A percentile compares a stretch with the other conserved stretches of the same genome.
Evolutionary conservation across 2,113 vertebrate species (phyloP).

Genomic region (Urocolius indicus): DNA sequence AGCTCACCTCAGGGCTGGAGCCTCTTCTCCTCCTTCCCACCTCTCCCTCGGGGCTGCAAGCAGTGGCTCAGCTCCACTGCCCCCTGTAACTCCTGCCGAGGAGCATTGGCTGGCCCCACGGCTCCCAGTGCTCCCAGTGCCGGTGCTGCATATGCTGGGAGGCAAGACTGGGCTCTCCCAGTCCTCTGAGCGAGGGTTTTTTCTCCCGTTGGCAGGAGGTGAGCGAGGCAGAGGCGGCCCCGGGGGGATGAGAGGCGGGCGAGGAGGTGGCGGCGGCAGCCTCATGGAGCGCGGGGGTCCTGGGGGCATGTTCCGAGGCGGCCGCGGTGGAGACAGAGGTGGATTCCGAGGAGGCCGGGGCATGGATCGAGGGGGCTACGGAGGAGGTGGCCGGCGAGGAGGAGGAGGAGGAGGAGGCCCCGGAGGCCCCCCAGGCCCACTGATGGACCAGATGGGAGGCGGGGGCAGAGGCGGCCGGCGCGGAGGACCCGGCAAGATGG

Average conservation of each 20-base stretch:
- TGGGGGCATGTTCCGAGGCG: slow-evolving; percentile 81
- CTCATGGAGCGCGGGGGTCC: slow-evolving; percentile 92
- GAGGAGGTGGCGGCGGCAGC: slow-evolving; percentile 82
- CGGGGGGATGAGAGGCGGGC: slow-evolving; percentile 90
- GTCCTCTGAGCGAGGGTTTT: too few species aligned
- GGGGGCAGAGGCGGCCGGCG: slow-evolving; percentile 80
- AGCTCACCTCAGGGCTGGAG: accelerated
- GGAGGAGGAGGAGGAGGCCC: slow-evolving; percentile 80
- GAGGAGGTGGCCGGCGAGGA: slow-evolving; percentile 80
- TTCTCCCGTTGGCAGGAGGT: slow-evolving; percentile 66
- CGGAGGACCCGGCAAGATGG: slow-evolving; percentile 82
- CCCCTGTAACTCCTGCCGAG: too few species aligned
- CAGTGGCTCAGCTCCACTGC: too few species aligned
- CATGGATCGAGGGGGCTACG: slow-evolving; percentile 91
- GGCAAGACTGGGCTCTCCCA: too few species aligned
- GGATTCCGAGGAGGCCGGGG: slow-evolving; percentile 93
- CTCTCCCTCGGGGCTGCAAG: too few species aligned
- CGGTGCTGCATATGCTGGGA: accelerated
- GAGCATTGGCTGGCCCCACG: too few species aligned
- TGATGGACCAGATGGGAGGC: slow-evolving; percentile 83
- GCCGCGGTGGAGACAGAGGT: slow-evolving; percentile 82
- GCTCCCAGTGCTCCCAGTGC: neutral
- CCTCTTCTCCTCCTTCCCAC: too few species aligned
- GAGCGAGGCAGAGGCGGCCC: slow-evolving; percentile 91
- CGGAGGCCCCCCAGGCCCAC: slow-evolving; percentile 78